These are phyloP conservation scores for Esox niger DNA, from an alignment of 2,113 vertebrate genomes.

Conservation along the genomic window DNA sequence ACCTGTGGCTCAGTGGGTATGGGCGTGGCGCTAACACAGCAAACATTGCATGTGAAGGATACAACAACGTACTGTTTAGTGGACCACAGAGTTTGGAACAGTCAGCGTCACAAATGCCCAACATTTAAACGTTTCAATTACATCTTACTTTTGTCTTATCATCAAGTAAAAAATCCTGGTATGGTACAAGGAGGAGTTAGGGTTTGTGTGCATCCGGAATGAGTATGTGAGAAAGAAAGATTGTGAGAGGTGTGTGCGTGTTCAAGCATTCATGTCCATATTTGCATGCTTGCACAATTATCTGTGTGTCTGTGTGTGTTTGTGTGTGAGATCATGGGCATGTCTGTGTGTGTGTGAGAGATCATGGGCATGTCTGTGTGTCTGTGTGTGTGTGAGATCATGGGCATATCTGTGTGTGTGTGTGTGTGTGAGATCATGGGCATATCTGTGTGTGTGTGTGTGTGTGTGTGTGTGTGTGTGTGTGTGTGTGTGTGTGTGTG, in stretches of 20 bases:
- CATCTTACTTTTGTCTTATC: conserved; percentile 8
- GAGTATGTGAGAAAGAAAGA: not conserved
- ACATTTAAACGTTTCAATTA: no score
- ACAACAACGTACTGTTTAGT: conserved; percentile 10
- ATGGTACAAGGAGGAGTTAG: not conserved
- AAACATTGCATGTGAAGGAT: no score
- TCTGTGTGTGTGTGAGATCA: not conserved
- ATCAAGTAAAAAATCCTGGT: not conserved
- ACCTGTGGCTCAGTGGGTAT: conserved; percentile 6
- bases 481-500: not conserved
- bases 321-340: not conserved
- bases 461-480: conserved; percentile 12
- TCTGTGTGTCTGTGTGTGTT: not conserved
- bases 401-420: not conserved
- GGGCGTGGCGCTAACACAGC: not conserved
- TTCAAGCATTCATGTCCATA: no score
- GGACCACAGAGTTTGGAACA: conserved; percentile 9
- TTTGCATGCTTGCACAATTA: not conserved
- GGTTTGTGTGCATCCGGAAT: not conserved
- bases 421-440: not conserved
- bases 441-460: not conserved
- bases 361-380: not conserved
- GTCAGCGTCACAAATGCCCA: not conserved
- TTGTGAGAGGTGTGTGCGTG: no score
- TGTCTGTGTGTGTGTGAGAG: not conserved